Percentiles rank a stretch among this genome's conserved stretches.
phyloP scores from a whole-genome alignment of 2,888 invertebrate genomes.

The Drosophila suboccidentalis region DNA sequence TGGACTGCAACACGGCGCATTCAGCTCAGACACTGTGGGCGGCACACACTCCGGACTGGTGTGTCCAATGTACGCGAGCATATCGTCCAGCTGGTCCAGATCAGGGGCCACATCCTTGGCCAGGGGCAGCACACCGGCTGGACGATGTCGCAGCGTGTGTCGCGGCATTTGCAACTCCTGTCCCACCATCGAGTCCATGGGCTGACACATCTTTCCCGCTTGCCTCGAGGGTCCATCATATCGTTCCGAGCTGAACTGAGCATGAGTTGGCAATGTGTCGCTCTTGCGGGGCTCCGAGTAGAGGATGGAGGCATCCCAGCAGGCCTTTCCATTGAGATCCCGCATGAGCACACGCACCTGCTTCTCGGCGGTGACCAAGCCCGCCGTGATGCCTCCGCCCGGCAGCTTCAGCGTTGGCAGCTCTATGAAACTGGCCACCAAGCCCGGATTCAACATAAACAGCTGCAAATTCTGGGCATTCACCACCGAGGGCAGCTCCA shows the following conservation, averaged over 20 bases:
- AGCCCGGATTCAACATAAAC: slow-evolving; percentile 93
- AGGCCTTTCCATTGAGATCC: slow-evolving; percentile 96
- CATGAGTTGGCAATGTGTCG: slow-evolving; percentile 31
- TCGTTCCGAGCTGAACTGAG: slow-evolving; percentile 37
- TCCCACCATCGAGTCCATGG: slow-evolving; percentile 82
- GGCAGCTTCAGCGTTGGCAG: slow-evolving; percentile 93
- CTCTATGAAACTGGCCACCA: slow-evolving; percentile 95
- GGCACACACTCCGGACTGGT: slow-evolving; percentile 95
- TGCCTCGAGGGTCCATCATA: slow-evolving; percentile 46
- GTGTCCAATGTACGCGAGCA: slow-evolving; percentile 95
- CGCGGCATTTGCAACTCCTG: slow-evolving; percentile 88
- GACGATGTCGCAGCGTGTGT: slow-evolving; percentile 90
- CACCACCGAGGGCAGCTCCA: slow-evolving; percentile 93
- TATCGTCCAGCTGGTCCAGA: slow-evolving; percentile 96
- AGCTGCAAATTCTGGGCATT: slow-evolving; percentile 94
- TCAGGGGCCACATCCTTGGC: slow-evolving; percentile 93
- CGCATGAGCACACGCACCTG: slow-evolving; percentile 95
- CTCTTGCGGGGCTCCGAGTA: slow-evolving; percentile 89
- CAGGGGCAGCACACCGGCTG: slow-evolving; percentile 92
- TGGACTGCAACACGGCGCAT: slow-evolving; percentile 92
- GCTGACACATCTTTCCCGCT: slow-evolving; percentile 39
- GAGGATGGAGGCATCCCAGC: slow-evolving; percentile 97
- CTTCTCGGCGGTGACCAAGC: slow-evolving; percentile 92
- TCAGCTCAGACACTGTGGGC: slow-evolving; percentile 89
- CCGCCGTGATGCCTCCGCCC: slow-evolving; percentile 91